phyloP scores from a whole-genome alignment of 1,140 invertebrate species.

The Phymorhynchus buccinoides region DNA sequence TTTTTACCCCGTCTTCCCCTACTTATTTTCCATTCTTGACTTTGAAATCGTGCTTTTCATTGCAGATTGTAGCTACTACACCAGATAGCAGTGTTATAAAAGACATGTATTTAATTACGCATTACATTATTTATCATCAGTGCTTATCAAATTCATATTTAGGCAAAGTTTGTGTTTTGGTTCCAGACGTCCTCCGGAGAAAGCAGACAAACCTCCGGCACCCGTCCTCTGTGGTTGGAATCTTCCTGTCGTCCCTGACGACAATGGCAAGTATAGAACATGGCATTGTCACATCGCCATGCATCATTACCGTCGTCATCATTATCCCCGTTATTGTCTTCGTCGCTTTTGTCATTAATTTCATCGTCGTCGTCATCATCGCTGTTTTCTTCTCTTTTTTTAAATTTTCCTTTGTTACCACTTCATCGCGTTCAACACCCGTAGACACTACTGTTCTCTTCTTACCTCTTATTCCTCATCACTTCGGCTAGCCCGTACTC shows the following conservation, averaged over 20 bases:
- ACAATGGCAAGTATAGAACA: not conserved
- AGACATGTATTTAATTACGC: not conserved
- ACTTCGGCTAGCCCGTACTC: not conserved
- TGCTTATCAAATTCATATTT: too few relatives aligned
- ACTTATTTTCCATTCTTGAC: not conserved
- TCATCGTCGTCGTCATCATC: not conserved
- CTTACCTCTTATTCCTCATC: not conserved
- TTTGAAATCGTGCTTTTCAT: not conserved
- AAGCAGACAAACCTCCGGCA: not conserved
- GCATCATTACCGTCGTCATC: not conserved
- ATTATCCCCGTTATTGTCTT: not conserved
- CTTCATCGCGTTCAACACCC: too few relatives aligned
- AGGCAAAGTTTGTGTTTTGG: not conserved
- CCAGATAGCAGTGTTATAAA: not conserved
- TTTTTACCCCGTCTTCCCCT: not conserved
- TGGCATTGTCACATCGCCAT: not conserved
- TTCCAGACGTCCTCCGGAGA: conserved; percentile 6
- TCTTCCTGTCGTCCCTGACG: not conserved
- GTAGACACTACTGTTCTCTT: too few relatives aligned
- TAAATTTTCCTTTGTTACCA: not conserved
- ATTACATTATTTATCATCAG: too few relatives aligned
- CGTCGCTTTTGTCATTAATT: not conserved
- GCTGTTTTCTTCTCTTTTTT: not conserved
- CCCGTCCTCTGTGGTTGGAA: conserved; percentile 22
- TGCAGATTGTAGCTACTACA: not conserved